Percentiles rank a stretch among this genome's conserved stretches.
Evolutionary conservation across 2,888 invertebrate genomes (phyloP).

Genomic region (Ophioninae sp.): DNA sequence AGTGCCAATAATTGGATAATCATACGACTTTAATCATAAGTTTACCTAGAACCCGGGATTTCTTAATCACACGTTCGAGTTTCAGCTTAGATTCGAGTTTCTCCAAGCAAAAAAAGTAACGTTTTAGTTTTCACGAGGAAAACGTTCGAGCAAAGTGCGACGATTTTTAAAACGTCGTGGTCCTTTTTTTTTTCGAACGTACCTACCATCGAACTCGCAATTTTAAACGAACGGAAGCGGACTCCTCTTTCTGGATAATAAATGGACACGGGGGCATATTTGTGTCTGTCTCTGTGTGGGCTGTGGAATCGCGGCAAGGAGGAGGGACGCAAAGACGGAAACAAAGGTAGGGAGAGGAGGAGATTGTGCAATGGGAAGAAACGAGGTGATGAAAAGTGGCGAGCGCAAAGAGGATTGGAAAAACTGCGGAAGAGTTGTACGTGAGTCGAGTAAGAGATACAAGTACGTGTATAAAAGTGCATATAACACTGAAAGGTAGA

Average conservation of each 20-base stretch:
- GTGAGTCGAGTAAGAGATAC: conserved; percentile 55
- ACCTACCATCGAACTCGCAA: neutral
- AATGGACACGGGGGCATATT: neutral
- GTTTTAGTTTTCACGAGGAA: neutral
- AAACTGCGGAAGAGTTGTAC: conserved; percentile 52
- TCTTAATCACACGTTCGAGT: too few relatives aligned
- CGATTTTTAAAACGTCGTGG: neutral
- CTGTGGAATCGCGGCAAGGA: neutral
- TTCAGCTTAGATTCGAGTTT: too few relatives aligned
- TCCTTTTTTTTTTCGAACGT: neutral
- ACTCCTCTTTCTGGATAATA: neutral
- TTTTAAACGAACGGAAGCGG: neutral
- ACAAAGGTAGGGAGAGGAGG: neutral
- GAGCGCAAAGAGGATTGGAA: conserved; percentile 58
- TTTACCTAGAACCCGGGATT: too few relatives aligned
- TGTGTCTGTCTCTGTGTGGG: neutral
- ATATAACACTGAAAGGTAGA: conserved; percentile 8
- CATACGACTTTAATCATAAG: too few relatives aligned
- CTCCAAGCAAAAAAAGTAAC: too few relatives aligned
- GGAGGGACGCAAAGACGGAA: neutral
- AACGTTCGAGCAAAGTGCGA: neutral
- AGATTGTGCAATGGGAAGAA: conserved; percentile 31
- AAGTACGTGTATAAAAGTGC: conserved; percentile 13
- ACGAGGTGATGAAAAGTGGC: conserved; percentile 54
- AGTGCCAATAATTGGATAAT: too few relatives aligned